A percentile compares a stretch with the other conserved stretches of the same genome.
Evolutionary conservation across 35 echinoderm and acorn worm species (phyloP).

Genomic region (Lytechinus variegatus): DNA sequence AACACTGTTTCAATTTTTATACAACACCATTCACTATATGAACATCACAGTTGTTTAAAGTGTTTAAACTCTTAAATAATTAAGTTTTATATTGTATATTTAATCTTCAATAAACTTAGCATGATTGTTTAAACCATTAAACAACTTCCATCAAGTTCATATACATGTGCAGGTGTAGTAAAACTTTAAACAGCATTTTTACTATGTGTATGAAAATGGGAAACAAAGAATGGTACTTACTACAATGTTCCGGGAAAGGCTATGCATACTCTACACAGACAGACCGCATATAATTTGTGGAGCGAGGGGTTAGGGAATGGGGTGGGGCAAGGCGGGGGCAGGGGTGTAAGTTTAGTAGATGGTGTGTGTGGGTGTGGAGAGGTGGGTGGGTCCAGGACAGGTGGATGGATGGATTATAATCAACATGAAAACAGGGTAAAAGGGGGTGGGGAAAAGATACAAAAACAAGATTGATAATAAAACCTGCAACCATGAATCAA

Average conservation of each 20-base stretch:
- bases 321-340: constrained; percentile 35
- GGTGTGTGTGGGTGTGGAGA: constrained; percentile 19
- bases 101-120: too few species aligned
- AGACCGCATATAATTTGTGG: constrained; percentile 33
- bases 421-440: constrained; percentile 34
- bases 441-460: constrained; percentile 51
- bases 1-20: too few species aligned
- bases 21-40: too few species aligned
- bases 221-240: constrained; percentile 71
- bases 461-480: constrained; percentile 54
- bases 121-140: too few species aligned
- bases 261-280: constrained; percentile 66
- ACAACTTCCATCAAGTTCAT: too few species aligned
- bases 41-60: too few species aligned
- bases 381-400: background rate
- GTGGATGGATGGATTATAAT: background rate
- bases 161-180: too few species aligned
- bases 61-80: too few species aligned
- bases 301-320: background rate
- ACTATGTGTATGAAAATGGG: background rate
- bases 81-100: too few species aligned
- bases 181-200: too few species aligned
- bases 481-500: constrained; percentile 8
- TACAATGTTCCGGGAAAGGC: constrained; percentile 67
- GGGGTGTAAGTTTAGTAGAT: background rate